Base-by-base conservation (phyloP, 2,888 invertebrate species). In the Torymus texanus region DNA sequence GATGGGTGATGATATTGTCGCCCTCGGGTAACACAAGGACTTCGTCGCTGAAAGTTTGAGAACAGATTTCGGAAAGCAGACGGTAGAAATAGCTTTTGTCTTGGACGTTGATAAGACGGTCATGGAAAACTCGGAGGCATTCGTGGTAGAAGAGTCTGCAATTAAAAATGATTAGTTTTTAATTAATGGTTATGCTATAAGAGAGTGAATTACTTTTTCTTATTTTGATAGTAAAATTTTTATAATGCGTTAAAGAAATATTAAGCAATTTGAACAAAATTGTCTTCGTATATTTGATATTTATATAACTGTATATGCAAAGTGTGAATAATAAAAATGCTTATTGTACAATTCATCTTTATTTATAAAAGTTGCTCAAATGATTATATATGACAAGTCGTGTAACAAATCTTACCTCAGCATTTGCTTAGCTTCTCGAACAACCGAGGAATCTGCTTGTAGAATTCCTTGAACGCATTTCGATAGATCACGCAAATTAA, bases 401-500 rank as follows among this genome's bases (percentile, higher is more conserved):
- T 29, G 4, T 41, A 41, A 53, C 1, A 41, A 61, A 24, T 41
- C 8, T 41, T 86, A 94, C 94, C 94, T 93, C 67, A 94, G 89
- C 91, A 97, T 94, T 79, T 93, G 93, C 75, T 91, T 91, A 71
- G 95, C 93, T 61, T 93, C 92, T 67, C 95, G 93, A 89, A 95
- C 92, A 66, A 93, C 93, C 1, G 93, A 93, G 51, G 93, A 92
- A 87, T 96, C 95, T 0, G 96, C 96, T 88, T 97, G 97, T 72
- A 97, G 90, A 11, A 97, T 93, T n/a, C 97, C 97, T 91, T 97
- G 97, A 85, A 97, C 92, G 81, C 96, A 96, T 90, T 97, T 97
- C 12, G 97, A 97, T 59, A 97, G 91, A 91, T 97, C 97, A 65
- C 98, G 92, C 84, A 98, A 91, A 90, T 98, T 98, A 89, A 98